Conservation (phyloP, 2,888 invertebrate species). For the Norana najaformis region DNA sequence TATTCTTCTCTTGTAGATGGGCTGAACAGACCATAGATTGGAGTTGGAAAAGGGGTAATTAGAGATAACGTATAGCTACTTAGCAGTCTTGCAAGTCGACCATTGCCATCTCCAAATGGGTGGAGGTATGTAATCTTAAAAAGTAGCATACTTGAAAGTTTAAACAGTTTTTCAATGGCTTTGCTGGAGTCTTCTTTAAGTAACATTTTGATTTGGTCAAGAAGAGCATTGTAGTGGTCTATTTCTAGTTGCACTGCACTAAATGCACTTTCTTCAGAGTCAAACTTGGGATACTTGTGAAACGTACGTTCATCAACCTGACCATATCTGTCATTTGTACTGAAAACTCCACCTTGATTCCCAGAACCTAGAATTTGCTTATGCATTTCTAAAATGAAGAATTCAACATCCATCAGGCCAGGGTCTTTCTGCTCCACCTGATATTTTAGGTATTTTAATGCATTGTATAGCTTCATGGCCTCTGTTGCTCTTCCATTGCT, state of each 20-base stretch:
- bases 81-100: neutral
- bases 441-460: too few relatives aligned
- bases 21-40: neutral
- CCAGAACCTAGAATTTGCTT: neutral
- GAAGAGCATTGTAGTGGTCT: neutral
- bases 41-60: neutral
- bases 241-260: neutral
- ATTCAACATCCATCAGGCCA: neutral
- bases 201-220: neutral
- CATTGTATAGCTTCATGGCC: too few relatives aligned
- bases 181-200: neutral
- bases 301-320: neutral
- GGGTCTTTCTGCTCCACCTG: too few relatives aligned
- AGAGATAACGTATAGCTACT: neutral
- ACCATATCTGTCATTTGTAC: neutral
- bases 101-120: slow-evolving; percentile 7
- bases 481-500: too few relatives aligned
- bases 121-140: neutral
- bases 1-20: neutral
- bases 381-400: neutral
- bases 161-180: neutral
- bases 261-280: neutral
- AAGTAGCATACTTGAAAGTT: neutral
- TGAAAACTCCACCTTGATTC: neutral
- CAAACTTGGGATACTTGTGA: too few relatives aligned